Base-by-base conservation (phyloP, 2,888 invertebrate genomes). In the Mactromeris polynyma region DNA sequence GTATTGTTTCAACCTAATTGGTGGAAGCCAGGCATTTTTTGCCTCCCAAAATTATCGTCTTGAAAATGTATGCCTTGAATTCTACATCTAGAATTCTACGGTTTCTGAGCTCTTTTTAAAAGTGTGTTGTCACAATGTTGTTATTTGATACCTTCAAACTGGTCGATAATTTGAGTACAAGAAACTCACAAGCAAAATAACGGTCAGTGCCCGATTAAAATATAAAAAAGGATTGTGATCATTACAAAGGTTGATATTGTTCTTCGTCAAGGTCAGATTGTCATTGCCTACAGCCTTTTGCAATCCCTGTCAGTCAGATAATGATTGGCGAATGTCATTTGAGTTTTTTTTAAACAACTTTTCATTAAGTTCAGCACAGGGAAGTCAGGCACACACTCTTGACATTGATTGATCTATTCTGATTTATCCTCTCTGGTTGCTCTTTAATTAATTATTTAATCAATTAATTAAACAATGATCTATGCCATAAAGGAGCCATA, bases 391-490 rank as follows among this genome's bases (percentile, higher is more conserved):
- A 36, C 79, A 36, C 36, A n/a, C 26, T 14, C 42, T 2, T 38
- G 79, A 79, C 79, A 79, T 26, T 79, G 54, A 81, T 78, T 54
- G 78, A 69, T 73, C 26, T 42, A 31, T 21, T 38, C 36, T n/a
- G 84, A 84, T 77, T 78, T 54, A 21, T 42, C 2, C 31, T 54
- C 21, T 46, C 26, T 21, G n/a, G 19, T 36, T 36, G 36, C 73
- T 33, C 73, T 33, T 77, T 84, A 73, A 78, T 78, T 84, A 84
- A 84, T 84, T 77, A 78, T 36, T 83, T 83, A 77, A 83, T 77
- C 69, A 83, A 77, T 84, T 83, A 83, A 64, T 83, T 54, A 84
- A 78, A 78, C 78, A 77, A 40, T 78, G 78, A 78, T 84, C 77
- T 26, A 58, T 84, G 14, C 54, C 36, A 17, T 7, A 54, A 84